These are phyloP conservation scores for Stomatorhinus walkeri DNA, from an alignment of 2,797 vertebrate species.

Conservation along the genomic window DNA sequence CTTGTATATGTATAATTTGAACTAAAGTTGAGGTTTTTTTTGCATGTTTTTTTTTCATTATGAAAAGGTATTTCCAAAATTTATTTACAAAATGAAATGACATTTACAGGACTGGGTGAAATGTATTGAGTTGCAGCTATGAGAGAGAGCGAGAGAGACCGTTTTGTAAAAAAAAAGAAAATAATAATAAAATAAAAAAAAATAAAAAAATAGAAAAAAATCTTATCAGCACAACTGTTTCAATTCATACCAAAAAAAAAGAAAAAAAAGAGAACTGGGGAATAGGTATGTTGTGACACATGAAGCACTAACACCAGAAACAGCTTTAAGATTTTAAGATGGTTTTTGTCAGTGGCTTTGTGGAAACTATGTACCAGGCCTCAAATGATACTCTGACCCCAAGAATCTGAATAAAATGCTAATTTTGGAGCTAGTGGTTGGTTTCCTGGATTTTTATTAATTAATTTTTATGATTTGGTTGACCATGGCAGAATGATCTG, in stretches of 20 bases:
- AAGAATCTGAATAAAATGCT: slow-evolving; percentile 81
- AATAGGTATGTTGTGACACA: slow-evolving; percentile 50
- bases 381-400: slow-evolving; percentile 74
- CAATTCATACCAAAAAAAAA: slow-evolving; percentile 72
- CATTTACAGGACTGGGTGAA: slow-evolving; percentile 68
- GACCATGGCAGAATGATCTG: not conserved
- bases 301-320: slow-evolving; percentile 56
- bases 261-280: slow-evolving; percentile 24
- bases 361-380: slow-evolving; percentile 74
- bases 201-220: slow-evolving; percentile 27
- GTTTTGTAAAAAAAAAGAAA: slow-evolving; percentile 20
- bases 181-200: slow-evolving; percentile 5
- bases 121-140: slow-evolving; percentile 38
- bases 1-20: slow-evolving; percentile 96
- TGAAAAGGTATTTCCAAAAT: slow-evolving; percentile 82
- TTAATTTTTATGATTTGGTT: not conserved
- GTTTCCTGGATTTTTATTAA: slow-evolving; percentile 39
- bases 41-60: slow-evolving; percentile 99
- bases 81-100: slow-evolving; percentile 60
- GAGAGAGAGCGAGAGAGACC: slow-evolving; percentile 20
- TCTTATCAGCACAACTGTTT: slow-evolving; percentile 79
- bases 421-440: slow-evolving; percentile 76
- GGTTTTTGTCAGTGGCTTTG: slow-evolving; percentile 69
- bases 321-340: slow-evolving; percentile 65
- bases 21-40: slow-evolving; percentile 78